Percentiles rank a stretch among this genome's conserved stretches.
Conservation (phyloP, 2,888 invertebrate species). For the Eutolmus rufibarbis region DNA sequence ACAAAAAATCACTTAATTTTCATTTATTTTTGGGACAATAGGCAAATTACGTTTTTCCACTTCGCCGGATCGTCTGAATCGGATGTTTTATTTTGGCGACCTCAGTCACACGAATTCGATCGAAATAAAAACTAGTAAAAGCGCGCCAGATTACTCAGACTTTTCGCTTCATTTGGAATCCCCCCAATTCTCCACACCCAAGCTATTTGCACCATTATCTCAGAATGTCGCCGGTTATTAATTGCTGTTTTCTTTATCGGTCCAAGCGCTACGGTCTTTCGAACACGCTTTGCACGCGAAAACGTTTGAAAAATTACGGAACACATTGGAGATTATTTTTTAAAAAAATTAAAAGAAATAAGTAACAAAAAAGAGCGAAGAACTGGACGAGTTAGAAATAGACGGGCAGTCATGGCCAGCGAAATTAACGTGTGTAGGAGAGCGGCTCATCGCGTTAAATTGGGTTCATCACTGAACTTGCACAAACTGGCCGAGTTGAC, state of each 20-base stretch:
- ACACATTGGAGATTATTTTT: background rate
- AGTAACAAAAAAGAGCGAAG: background rate
- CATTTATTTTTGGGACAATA: background rate
- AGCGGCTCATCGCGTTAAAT: conserved; percentile 21
- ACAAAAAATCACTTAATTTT: background rate
- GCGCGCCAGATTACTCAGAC: background rate
- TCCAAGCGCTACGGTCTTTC: background rate
- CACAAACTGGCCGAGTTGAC: conserved; percentile 6
- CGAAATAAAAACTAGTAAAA: background rate
- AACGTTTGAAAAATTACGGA: background rate
- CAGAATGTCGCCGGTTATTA: background rate
- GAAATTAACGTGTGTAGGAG: conserved; percentile 30
- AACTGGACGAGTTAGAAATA: background rate
- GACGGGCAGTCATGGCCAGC: conserved; percentile 19
- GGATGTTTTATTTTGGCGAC: background rate
- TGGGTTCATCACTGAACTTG: conserved; percentile 37
- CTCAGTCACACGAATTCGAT: background rate
- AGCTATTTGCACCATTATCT: background rate
- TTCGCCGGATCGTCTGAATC: background rate
- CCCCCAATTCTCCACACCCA: background rate
- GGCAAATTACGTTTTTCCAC: background rate
- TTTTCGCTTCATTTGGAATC: background rate
- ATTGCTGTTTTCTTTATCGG: background rate
- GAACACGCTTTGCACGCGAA: background rate
- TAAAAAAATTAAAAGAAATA: background rate